These are phyloP conservation scores for Crax fasciolata DNA, from an alignment of 2,797 vertebrate genomes.

Conservation along the genomic window DNA sequence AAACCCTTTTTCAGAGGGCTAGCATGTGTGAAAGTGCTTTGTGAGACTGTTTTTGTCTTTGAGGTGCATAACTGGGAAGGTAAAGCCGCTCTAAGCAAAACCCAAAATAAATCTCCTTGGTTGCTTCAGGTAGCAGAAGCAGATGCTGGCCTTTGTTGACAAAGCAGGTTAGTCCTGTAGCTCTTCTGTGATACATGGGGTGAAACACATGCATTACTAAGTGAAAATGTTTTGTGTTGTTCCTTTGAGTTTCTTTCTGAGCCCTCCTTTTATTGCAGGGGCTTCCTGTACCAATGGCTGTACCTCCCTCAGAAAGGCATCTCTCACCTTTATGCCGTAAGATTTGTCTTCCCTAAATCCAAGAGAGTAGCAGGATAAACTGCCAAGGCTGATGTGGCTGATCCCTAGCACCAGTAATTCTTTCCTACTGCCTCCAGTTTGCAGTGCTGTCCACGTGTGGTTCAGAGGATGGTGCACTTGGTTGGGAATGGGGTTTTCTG, in stretches of 20 bases:
- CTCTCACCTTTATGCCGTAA: background rate
- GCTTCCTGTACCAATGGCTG: background rate
- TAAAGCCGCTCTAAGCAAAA: background rate
- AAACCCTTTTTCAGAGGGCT: background rate
- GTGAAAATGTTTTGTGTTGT: background rate
- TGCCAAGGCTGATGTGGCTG: background rate
- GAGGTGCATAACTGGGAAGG: background rate
- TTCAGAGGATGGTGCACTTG: background rate
- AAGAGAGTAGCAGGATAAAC: background rate
- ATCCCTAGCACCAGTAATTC: background rate
- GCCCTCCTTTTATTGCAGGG: background rate
- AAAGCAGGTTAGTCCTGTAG: background rate
- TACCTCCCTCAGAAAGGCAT: background rate
- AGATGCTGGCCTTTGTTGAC: background rate
- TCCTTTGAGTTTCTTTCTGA: background rate
- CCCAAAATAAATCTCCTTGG: background rate
- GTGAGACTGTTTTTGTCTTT: background rate
- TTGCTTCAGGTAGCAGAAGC: background rate
- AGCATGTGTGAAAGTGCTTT: background rate
- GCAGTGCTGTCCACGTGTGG: accelerated
- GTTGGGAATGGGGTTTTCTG: background rate
- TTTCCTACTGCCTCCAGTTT: background rate
- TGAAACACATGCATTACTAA: background rate
- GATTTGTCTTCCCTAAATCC: background rate
- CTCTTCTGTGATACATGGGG: background rate